phyloP scores from a whole-genome alignment of 2,797 vertebrate species.

The Alauda arvensis region DNA sequence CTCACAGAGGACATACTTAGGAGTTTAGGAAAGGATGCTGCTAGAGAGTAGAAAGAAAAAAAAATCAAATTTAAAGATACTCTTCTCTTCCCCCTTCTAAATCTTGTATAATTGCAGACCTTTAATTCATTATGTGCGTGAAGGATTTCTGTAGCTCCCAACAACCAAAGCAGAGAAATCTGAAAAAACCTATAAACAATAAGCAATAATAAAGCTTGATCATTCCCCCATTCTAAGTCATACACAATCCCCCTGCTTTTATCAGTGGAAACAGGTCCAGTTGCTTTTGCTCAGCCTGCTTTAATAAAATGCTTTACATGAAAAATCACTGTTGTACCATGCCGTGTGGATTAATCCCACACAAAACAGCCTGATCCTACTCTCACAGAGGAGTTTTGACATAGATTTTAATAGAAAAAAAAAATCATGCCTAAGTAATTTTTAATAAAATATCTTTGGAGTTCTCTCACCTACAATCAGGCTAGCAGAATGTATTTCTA shows the following conservation, averaged over 20 bases:
- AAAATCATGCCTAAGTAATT: not conserved
- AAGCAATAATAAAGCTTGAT: not conserved
- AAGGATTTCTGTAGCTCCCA: not conserved
- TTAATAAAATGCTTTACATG: not conserved
- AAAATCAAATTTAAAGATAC: not conserved
- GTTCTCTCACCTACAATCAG: not conserved
- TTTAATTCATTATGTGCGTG: not conserved
- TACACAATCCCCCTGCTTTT: not conserved
- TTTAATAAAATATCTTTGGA: not conserved
- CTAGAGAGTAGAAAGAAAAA: not conserved
- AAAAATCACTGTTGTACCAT: not conserved
- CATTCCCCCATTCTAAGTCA: not conserved
- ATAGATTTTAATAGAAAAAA: not conserved
- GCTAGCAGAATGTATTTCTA: not conserved
- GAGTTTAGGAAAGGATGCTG: not conserved
- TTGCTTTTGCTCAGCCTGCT: not conserved
- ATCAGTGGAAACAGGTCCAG: not conserved
- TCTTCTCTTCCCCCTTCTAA: not conserved
- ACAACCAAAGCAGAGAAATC: not conserved
- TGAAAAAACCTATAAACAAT: not conserved
- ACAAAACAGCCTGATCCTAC: not conserved
- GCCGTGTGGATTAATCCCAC: not conserved
- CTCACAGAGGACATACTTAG: not conserved
- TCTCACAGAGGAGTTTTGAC: not conserved
- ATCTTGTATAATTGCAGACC: not conserved